Conservation (phyloP, 2,888 invertebrate species). For the Sphaerophoria taeniata region DNA sequence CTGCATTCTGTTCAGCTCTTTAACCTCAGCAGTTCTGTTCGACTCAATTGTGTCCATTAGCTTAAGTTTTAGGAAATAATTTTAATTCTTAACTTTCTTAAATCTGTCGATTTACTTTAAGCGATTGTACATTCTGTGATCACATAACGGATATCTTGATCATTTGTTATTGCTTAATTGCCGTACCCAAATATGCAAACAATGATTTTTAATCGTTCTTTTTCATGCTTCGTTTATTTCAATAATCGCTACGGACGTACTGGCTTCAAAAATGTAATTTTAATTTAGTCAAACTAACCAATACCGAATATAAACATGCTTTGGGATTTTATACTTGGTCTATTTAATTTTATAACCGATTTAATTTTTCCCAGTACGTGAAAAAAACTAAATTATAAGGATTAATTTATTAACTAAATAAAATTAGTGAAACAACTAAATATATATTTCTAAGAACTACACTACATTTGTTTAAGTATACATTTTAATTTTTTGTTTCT, state of each 20-base stretch:
- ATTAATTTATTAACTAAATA: too few relatives aligned
- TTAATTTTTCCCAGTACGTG: constrained; percentile 56
- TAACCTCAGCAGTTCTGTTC: too few relatives aligned
- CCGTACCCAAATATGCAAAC: background rate
- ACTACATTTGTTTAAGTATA: too few relatives aligned
- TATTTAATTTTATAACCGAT: constrained; percentile 59
- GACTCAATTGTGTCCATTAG: too few relatives aligned
- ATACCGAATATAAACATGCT: constrained; percentile 34
- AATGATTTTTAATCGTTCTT: background rate
- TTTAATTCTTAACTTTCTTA: too few relatives aligned
- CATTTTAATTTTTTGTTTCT: background rate
- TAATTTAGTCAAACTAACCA: constrained; percentile 18
- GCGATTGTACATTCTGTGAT: too few relatives aligned
- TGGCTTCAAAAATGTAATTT: background rate
- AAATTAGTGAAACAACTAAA: too few relatives aligned
- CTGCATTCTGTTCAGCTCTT: too few relatives aligned
- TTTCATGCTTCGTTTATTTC: constrained; percentile 20
- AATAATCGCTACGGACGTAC: background rate
- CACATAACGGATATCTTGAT: too few relatives aligned
- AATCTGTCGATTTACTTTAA: too few relatives aligned
- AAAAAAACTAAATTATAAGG: background rate
- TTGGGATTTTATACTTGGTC: constrained; percentile 51
- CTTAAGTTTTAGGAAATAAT: too few relatives aligned
- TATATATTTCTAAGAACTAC: too few relatives aligned
- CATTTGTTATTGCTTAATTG: background rate